Conservation (phyloP, 2,888 invertebrate genomes). For the Aromia moschata region DNA sequence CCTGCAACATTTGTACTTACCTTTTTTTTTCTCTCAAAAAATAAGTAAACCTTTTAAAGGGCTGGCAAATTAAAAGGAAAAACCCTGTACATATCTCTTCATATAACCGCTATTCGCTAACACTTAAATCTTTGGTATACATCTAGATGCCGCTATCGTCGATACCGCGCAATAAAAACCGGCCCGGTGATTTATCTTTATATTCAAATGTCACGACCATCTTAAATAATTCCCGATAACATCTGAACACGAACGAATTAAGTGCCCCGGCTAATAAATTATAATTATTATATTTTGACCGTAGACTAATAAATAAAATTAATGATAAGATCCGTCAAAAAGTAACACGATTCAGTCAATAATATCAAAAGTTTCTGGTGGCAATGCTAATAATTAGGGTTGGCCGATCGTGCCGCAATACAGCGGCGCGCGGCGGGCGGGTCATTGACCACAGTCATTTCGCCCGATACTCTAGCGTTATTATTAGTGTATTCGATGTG, state of each 20-base stretch:
- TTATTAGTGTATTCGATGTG: no score
- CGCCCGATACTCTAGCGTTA: no score
- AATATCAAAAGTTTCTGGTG: constrained; percentile 32
- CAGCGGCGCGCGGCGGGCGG: no score
- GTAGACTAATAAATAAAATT: constrained; percentile 34
- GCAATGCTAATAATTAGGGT: constrained; percentile 34
- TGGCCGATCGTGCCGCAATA: no score
- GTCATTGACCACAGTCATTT: no score
- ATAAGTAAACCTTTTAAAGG: no score
- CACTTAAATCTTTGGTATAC: not conserved
- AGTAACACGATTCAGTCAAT: constrained; percentile 29
- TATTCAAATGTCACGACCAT: constrained; percentile 13
- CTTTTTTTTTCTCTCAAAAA: no score
- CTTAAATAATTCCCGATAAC: constrained; percentile 9
- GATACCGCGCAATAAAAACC: not conserved
- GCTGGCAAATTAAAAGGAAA: no score
- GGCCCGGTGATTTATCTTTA: not conserved
- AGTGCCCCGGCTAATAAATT: constrained; percentile 21
- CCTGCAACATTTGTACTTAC: no score
- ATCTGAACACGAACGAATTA: constrained; percentile 13
- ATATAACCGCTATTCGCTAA: no score
- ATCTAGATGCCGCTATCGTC: not conserved
- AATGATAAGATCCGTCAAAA: constrained; percentile 31
- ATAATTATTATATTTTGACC: constrained; percentile 24
- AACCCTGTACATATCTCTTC: no score